Conservation (phyloP, 2,797 vertebrate species). For the Hyperoplus immaculatus region DNA sequence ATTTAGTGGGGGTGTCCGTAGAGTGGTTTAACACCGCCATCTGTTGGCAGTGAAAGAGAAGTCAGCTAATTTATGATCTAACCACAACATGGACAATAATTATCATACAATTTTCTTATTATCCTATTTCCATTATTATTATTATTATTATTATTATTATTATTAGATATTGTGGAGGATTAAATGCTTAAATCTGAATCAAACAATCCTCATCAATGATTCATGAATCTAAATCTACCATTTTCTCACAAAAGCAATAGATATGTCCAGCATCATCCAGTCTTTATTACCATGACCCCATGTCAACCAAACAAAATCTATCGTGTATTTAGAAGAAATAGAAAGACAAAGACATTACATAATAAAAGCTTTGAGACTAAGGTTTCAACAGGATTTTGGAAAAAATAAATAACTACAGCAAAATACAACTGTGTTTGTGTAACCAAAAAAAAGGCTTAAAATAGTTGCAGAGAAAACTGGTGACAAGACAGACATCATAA, state of each 20-base stretch:
- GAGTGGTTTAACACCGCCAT: constrained; percentile 57
- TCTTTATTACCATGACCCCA: constrained; percentile 54
- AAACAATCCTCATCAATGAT: constrained; percentile 5
- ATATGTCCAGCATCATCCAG: constrained; percentile 34
- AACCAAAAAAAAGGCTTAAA: too few species aligned
- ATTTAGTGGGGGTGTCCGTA: neutral
- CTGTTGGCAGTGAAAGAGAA: constrained; percentile 63
- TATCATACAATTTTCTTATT: neutral
- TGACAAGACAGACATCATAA: too few species aligned
- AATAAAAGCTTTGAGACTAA: constrained; percentile 13
- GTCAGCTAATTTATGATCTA: neutral
- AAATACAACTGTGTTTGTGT: too few species aligned
- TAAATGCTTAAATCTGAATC: constrained; percentile 20
- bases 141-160: neutral
- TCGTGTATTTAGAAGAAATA: constrained; percentile 37
- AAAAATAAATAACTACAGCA: constrained; percentile 23
- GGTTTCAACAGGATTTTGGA: constrained; percentile 28
- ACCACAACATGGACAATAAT: neutral
- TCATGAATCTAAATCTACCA: neutral
- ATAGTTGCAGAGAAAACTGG: too few species aligned
- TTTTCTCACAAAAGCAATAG: constrained; percentile 21
- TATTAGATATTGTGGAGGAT: neutral
- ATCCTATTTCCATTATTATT: constrained; percentile 15
- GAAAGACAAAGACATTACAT: constrained; percentile 46
- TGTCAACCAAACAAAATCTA: constrained; percentile 50